Evolutionary conservation across 2,888 invertebrate genomes (phyloP), one percentile per base, ranked within the genome.

Genomic region (Metellina segmentata): DNA sequence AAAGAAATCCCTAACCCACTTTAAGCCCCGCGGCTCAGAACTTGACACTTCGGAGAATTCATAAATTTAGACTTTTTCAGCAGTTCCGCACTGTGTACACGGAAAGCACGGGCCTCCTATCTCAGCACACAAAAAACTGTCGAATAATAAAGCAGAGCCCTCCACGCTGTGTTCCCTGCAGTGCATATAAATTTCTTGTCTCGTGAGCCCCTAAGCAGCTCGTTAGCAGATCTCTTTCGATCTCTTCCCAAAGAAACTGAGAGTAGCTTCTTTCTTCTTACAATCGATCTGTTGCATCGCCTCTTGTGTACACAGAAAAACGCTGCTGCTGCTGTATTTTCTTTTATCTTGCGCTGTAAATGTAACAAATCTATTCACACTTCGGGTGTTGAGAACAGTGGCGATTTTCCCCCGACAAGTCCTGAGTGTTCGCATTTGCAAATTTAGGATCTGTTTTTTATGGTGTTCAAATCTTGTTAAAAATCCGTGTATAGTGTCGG

Each of bases 231-330:
- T 13, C 75, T 6, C 75, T 16, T 75, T 75, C 74, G 74, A 74
- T 74, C 74, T 20, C 74, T 74, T 13, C 74, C 74, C 8, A 74
- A 20, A 20, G 51, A 77, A 77, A 13, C 49, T 8, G 8, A 79
- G 53, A 79, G n/a, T 34, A n/a, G 11, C 20, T 79, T 19, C 20
- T 79, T 34, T 53, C 53, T 53, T 61, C 61, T 48, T 20, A 20
- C 79, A 16, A 79, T 79, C 79, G 79, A 79, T 79, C 53, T 79
- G 79, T 79, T 79, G 79, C 79, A 20, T 34, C 34, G 34, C 34
- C 34, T 78, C 78, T 53, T 53, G 20, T 7, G 20, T 20, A 20
- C 72, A n/a, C 19, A 20, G 52, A 78, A 8, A 20, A 52, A 20
- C 51, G 52, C 6, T 19, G 20, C 13, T 8, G n/a, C n/a, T 69